Evolutionary conservation across 2,888 invertebrate genomes (phyloP).

Genomic region (Thymelicus sylvestris): DNA sequence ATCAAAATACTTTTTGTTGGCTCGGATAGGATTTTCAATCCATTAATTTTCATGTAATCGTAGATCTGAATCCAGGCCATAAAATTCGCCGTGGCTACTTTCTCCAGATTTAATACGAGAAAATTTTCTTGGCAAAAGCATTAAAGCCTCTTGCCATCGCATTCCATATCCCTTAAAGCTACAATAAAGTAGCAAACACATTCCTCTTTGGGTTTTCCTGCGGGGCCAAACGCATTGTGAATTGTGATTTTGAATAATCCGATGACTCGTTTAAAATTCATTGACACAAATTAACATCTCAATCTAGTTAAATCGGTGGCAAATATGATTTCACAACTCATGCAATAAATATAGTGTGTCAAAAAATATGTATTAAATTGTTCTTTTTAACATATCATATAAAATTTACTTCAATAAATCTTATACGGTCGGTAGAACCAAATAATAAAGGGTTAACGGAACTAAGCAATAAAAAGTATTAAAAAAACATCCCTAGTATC

Average conservation of each 20-base stretch:
- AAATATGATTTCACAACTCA: too few relatives aligned
- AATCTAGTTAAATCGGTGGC: too few relatives aligned
- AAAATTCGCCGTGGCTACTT: slow-evolving; percentile 21
- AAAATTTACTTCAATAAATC: slow-evolving; percentile 40
- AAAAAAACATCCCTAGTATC: slow-evolving; percentile 53
- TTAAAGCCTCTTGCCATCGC: slow-evolving; percentile 19
- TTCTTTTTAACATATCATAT: slow-evolving; percentile 10
- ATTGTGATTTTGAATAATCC: slow-evolving; percentile 18
- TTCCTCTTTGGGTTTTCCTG: slow-evolving; percentile 28
- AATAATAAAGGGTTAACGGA: slow-evolving; percentile 71
- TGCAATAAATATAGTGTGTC: too few relatives aligned
- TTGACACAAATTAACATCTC: not conserved
- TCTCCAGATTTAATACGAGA: slow-evolving; percentile 30
- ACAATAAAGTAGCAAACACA: slow-evolving; percentile 20
- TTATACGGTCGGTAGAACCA: slow-evolving; percentile 52
- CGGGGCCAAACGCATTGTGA: slow-evolving; percentile 25
- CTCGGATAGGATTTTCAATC: too few relatives aligned
- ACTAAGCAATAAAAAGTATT: slow-evolving; percentile 55
- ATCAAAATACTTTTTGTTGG: not conserved
- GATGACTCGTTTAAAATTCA: slow-evolving; percentile 4
- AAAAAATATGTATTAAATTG: too few relatives aligned
- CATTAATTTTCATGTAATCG: not conserved
- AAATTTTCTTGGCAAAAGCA: slow-evolving; percentile 33
- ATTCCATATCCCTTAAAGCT: slow-evolving; percentile 16
- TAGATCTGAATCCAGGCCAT: not conserved